Conservation (phyloP, 1,140 invertebrate species). For the Condylostylus longicornis region DNA sequence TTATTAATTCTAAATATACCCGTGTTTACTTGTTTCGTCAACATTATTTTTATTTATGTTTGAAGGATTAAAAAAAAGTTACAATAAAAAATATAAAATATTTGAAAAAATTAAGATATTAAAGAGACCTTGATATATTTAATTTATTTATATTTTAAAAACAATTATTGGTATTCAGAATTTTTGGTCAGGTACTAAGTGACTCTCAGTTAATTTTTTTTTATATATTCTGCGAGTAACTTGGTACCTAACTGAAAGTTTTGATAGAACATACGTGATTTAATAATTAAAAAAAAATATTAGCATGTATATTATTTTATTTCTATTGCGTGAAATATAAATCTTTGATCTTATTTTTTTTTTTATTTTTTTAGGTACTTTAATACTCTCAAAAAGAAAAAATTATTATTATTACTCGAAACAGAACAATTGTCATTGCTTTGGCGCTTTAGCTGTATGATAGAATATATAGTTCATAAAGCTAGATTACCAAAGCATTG, state of each 20-base stretch:
- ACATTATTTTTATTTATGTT: neutral
- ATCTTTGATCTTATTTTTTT: neutral
- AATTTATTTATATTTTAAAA: neutral
- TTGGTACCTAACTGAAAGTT: slow-evolving; percentile 33
- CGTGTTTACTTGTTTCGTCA: slow-evolving; percentile 1
- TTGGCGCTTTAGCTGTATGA: slow-evolving; percentile 96
- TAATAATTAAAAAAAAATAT: neutral
- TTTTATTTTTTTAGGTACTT: no score
- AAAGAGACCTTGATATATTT: neutral
- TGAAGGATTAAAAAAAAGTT: neutral
- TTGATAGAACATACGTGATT: neutral
- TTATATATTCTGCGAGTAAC: slow-evolving; percentile 35
- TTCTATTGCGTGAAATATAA: neutral
- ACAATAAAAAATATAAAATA: neutral
- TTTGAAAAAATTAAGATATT: neutral
- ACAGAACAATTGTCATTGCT: slow-evolving; percentile 39
- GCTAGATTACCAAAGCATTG: slow-evolving; percentile 88
- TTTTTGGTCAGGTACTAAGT: slow-evolving; percentile 60
- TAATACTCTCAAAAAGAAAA: slow-evolving; percentile 1
- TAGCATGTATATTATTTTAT: neutral
- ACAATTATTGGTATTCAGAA: neutral
- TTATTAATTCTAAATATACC: no score
- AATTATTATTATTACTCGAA: neutral
- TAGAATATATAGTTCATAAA: slow-evolving; percentile 60
- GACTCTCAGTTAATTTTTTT: slow-evolving; percentile 49